phyloP scores from a whole-genome alignment of 2,888 invertebrate genomes.

The Meteorus colon region DNA sequence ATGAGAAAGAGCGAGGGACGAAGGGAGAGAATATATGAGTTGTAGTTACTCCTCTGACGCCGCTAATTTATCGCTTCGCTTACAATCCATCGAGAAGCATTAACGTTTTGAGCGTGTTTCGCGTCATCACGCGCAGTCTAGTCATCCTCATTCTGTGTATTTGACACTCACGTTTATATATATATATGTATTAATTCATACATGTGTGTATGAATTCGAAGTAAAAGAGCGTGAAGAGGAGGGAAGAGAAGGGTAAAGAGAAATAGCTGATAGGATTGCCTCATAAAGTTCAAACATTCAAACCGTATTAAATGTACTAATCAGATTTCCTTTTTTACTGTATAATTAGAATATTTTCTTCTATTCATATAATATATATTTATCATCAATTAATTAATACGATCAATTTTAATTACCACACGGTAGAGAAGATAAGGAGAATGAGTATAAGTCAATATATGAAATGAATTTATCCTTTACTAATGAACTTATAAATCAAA shows the following conservation, averaged over 20 bases:
- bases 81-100: conserved; percentile 54
- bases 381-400: too few species aligned
- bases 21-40: conserved; percentile 15
- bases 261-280: background rate
- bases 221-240: background rate
- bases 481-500: too few species aligned
- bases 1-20: background rate
- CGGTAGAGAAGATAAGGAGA: too few species aligned
- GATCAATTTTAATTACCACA: too few species aligned
- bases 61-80: conserved; percentile 55
- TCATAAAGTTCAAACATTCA: conserved; percentile 26
- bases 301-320: too few species aligned
- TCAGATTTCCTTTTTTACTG: too few species aligned
- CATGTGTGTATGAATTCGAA: background rate
- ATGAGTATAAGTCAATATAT: too few species aligned
- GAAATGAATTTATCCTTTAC: too few species aligned
- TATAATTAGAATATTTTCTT: too few species aligned
- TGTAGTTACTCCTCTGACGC: conserved; percentile 36
- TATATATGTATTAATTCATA: background rate
- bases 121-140: conserved; percentile 32
- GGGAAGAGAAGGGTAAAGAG: too few species aligned
- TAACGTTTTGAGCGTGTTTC: conserved; percentile 46
- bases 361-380: too few species aligned
- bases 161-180: background rate
- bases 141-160: background rate